These are phyloP conservation scores for Archilochus colubris DNA, from an alignment of 2,113 vertebrate genomes.

Conservation along the genomic window DNA sequence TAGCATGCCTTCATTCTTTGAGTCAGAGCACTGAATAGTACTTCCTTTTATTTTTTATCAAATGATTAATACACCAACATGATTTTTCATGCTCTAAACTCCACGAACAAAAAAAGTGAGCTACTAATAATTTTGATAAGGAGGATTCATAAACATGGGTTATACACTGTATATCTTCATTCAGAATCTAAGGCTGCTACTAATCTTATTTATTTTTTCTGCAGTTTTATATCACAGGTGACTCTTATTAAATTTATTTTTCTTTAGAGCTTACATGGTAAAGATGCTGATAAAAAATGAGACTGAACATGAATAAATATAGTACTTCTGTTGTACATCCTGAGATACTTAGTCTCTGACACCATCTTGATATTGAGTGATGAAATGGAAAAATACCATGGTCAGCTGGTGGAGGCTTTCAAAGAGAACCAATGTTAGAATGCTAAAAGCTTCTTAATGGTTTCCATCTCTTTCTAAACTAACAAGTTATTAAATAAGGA, in stretches of 20 bases:
- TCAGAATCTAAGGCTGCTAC: constrained; percentile 5
- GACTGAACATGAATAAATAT: neutral
- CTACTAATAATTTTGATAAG: constrained; percentile 39
- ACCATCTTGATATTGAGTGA: neutral
- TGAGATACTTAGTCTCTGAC: neutral
- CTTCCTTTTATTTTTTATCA: neutral
- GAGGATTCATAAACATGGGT: neutral
- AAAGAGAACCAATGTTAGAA: neutral
- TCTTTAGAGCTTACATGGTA: constrained; percentile 3
- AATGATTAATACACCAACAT: neutral
- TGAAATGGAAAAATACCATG: neutral
- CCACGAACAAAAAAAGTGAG: neutral
- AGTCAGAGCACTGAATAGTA: neutral
- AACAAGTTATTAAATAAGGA: neutral
- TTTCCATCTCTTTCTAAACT: neutral
- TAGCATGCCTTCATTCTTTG: neutral
- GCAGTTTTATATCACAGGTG: constrained; percentile 7
- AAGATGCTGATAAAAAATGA: constrained; percentile 4
- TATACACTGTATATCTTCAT: constrained; percentile 9
- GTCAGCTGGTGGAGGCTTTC: neutral
- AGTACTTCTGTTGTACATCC: neutral
- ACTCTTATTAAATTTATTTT: constrained; percentile 47
- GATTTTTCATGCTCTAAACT: neutral
- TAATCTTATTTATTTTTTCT: constrained; percentile 44
- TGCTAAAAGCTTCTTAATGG: neutral